Conservation (phyloP, 2,113 vertebrate genomes). For the Plecotus auritus region DNA sequence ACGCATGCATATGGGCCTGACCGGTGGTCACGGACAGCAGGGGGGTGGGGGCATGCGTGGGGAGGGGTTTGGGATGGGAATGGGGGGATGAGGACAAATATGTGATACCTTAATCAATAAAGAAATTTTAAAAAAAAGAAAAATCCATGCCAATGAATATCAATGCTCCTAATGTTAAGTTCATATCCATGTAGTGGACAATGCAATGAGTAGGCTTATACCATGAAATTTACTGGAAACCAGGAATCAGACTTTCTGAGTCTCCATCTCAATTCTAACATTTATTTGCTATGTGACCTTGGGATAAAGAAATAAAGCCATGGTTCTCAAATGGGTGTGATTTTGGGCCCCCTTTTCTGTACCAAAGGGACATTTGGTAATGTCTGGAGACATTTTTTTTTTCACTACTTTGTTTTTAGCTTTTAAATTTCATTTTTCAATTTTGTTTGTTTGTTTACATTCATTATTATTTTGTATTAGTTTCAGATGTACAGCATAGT, state of each 20-base stretch:
- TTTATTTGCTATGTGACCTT: background rate
- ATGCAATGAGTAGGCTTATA: background rate
- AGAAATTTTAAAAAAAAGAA: too few relatives aligned
- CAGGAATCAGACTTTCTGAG: background rate
- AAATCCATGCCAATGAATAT: background rate
- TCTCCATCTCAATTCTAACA: background rate
- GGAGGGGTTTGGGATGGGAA: too few relatives aligned
- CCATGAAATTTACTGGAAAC: background rate
- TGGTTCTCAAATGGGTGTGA: background rate
- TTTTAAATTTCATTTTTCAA: background rate
- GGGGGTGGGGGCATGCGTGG: too few relatives aligned
- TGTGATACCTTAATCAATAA: too few relatives aligned
- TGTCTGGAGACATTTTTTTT: background rate
- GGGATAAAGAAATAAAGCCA: background rate
- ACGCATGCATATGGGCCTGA: too few relatives aligned
- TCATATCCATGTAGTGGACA: background rate
- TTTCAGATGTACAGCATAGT: background rate
- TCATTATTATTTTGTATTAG: background rate
- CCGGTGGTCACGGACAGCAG: too few relatives aligned
- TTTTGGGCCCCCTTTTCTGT: background rate
- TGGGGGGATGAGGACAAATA: too few relatives aligned
- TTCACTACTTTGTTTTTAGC: background rate
- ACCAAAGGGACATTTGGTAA: background rate
- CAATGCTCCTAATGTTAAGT: background rate
- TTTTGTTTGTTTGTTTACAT: background rate